phyloP scores from a whole-genome alignment of 2,797 vertebrate genomes.

The Argyrosomus regius region DNA sequence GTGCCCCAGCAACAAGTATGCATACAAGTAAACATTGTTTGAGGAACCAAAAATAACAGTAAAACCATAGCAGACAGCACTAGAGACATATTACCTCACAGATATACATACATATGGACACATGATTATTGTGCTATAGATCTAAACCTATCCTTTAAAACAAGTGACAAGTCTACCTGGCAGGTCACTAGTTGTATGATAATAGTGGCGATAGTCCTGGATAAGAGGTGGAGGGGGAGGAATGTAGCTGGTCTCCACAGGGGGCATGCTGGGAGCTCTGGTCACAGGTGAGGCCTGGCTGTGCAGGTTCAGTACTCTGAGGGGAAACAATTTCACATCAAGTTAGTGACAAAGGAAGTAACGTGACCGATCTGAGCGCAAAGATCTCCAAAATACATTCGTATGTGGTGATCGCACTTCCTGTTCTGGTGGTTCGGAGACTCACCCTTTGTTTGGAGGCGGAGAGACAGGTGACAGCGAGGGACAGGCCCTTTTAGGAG shows the following conservation, averaged over 20 bases:
- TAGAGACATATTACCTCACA: not conserved
- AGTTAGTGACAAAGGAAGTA: slow-evolving; percentile 19
- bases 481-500: slow-evolving; percentile 92
- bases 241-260: slow-evolving; percentile 96
- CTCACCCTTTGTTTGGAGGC: slow-evolving; percentile 92
- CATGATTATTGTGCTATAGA: not conserved
- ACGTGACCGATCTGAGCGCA: not conserved
- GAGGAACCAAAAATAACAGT: slow-evolving; percentile 1
- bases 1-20: not conserved
- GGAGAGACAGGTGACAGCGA: slow-evolving; percentile 95
- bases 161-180: slow-evolving; percentile 68
- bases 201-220: slow-evolving; percentile 98
- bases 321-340: slow-evolving; percentile 10
- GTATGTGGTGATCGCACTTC: not conserved
- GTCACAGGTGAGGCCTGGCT: slow-evolving; percentile 94
- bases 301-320: slow-evolving; percentile 91
- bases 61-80: not conserved
- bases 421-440: not conserved
- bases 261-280: slow-evolving; percentile 95
- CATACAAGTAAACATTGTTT: not conserved
- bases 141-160: not conserved
- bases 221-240: slow-evolving; percentile 94
- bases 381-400: not conserved
- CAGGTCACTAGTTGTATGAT: slow-evolving; percentile 94
- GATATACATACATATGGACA: not conserved